Evolutionary conservation across 2,888 invertebrate genomes (phyloP).

Genomic region (Mimachlamys varia): DNA sequence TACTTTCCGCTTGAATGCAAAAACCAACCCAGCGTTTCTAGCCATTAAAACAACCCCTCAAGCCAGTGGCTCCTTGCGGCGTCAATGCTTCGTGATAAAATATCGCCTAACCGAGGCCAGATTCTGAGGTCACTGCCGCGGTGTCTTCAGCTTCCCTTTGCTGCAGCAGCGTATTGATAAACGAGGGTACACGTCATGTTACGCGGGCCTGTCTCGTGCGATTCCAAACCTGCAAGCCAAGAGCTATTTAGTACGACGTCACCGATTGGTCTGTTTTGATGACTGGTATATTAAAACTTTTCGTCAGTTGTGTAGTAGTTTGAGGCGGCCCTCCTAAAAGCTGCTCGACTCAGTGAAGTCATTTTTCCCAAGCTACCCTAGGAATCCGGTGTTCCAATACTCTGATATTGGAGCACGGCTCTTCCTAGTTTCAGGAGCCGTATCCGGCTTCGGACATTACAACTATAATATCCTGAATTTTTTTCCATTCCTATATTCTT

Average conservation of each 20-base stretch:
- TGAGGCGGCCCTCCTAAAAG: constrained; percentile 38
- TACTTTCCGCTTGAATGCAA: constrained; percentile 21
- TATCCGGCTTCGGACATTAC: constrained; percentile 58
- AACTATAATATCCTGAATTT: constrained; percentile 37
- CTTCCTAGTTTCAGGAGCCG: constrained; percentile 60
- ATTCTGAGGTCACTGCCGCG: constrained; percentile 16
- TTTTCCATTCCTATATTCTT: constrained; percentile 40
- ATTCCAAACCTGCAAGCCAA: constrained; percentile 8
- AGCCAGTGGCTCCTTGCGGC: constrained; percentile 7
- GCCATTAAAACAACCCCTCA: neutral
- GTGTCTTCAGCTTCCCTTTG: constrained; percentile 4
- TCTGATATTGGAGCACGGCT: constrained; percentile 61
- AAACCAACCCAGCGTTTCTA: constrained; percentile 34
- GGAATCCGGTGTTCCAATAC: constrained; percentile 64
- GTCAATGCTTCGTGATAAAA: constrained; percentile 9
- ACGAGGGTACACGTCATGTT: neutral
- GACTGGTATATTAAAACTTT: constrained; percentile 42
- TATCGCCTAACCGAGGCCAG: neutral
- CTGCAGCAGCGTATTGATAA: constrained; percentile 8
- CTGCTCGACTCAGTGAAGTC: constrained; percentile 40
- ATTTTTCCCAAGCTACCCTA: constrained; percentile 43
- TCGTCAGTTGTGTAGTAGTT: constrained; percentile 23
- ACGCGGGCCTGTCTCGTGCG: neutral
- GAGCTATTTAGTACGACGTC: constrained; percentile 1
- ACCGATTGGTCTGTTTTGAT: constrained; percentile 44